A percentile compares a stretch with the other conserved stretches of the same genome.
Evolutionary conservation across 37 sponge, comb jelly and placozoan species (phyloP).

Genomic region (Hormiphora californensis): DNA sequence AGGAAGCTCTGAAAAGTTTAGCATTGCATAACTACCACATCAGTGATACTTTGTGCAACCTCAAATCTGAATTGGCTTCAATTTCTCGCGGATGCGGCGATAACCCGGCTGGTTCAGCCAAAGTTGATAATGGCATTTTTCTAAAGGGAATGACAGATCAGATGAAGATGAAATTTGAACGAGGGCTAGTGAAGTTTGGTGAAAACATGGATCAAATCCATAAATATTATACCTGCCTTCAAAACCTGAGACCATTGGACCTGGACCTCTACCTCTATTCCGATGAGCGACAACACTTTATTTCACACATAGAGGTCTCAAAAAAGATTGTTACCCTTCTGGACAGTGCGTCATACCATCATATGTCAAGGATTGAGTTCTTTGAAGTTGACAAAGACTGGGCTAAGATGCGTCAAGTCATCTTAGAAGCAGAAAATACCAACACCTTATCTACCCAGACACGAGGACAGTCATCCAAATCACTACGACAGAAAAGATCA

Average conservation of each 20-base stretch:
- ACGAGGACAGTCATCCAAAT: too few species aligned
- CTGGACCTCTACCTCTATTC: constrained; percentile 37
- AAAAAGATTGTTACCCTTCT: constrained; percentile 26
- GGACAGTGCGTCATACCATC: background rate
- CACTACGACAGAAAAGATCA: too few species aligned
- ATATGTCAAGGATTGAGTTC: constrained; percentile 30
- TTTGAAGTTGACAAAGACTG: constrained; percentile 24
- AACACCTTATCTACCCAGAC: too few species aligned
- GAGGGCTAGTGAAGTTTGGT: constrained; percentile 29
- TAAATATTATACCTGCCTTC: background rate
- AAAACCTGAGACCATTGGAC: background rate
- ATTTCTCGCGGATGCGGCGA: too few species aligned
- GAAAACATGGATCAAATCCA: constrained; percentile 6
- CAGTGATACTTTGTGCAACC: too few species aligned
- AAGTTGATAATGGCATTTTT: too few species aligned
- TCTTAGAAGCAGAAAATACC: too few species aligned
- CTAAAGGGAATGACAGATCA: too few species aligned
- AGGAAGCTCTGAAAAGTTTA: constrained; percentile 21
- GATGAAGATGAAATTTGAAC: constrained; percentile 49
- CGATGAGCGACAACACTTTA: constrained; percentile 8
- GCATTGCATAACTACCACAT: too few species aligned
- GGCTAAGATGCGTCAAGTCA: constrained; percentile 39
- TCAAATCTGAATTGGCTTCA: too few species aligned
- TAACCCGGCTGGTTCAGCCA: too few species aligned
- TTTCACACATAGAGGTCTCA: background rate